Evolutionary conservation across 1,140 invertebrate species (phyloP), one percentile per base, ranked within the genome.

Genomic region (Penaeus japonicus): DNA sequence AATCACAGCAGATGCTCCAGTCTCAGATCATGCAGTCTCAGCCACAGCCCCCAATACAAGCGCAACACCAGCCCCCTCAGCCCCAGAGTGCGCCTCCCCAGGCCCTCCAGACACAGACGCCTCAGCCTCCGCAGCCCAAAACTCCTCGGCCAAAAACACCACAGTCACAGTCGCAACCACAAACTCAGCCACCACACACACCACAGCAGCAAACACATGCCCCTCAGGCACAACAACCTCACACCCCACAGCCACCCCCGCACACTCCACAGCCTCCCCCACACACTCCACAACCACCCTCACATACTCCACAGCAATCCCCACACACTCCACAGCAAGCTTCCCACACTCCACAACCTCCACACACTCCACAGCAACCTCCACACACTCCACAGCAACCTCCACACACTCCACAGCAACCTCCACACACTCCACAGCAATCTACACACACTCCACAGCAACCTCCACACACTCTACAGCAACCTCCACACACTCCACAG

Each of bases 21-120:
- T 54, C 70, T 22, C 81, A 89, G 57, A 47, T 65, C 5, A n/a
- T 55, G 59, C 85, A 87, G 24, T 54, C 55, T 30, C 85, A 87
- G 20, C 62, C 62, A 17, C 62, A 70, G n/a, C 62, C 30, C 30
- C 62, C n/a, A 70, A n/a, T 24, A 30, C 62, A 70, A n/a, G 10
- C 62, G 30, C 62, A 70, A n/a, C 84, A 53, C 18, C 84, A 53
- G 12, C 70, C 30, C 32, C 84, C 22, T 35, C 70, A 77, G 24
- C 82, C n/a, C 10, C 27, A 39, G n/a, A 7, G n/a, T 24, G n/a
- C 7, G 30, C 62, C 62, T 24, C 18, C 62, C n/a, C 62, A 70
- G 62, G n/a, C n/a, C 47, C 47, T 47, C 47, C 47, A 47, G 47
- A 47, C 47, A 47, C 47, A 47, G 47, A 15, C 10, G 47, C 47